Base-by-base conservation (phyloP, 2,888 invertebrate species). In the Trichacis sp. region DNA sequence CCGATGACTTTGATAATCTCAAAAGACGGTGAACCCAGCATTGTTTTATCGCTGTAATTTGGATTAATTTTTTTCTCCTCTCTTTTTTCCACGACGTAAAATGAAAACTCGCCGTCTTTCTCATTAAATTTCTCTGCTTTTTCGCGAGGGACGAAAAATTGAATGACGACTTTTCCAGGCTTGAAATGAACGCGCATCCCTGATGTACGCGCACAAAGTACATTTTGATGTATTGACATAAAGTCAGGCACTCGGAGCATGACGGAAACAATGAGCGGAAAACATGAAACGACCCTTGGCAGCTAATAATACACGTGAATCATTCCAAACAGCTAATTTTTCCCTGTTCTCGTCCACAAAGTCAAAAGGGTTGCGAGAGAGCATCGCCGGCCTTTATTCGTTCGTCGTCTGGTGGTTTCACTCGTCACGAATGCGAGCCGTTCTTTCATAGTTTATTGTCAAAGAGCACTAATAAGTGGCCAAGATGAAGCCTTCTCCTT, bases 251-350 rank as follows among this genome's bases (percentile, higher is more conserved):
- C 74, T 70, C 71, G 76, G 72, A 73, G 73, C 70, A 77, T 70
- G 73, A 70, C 72, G 72, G 77, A 80, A 83, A 83, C 80, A 82
- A 84, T 81, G 74, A 78, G 78, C 78, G 77, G 76, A 73, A 76
- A 78, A 81, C 81, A 82, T 83, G 80, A 83, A 83, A 83, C 82
- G 78, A 79, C 80, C 82, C 83, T 80, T 79, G 77, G 75, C 74
- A 77, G 81, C 81, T 81, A 81, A 80, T 81, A 81, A 81, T 80
- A 82, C 82, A 80, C 81, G 82, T 79, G 80, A 77, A 80, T 80
- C 80, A 80, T 80, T 81, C 79, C 78, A 77, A 82, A 81, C 79
- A 79, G 82, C 81, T 79, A 83, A 82, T 83, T 83, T 81, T 77
- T 81, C 73, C 71, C 69, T 68, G 70, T 65, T 69, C 73, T 65